phyloP scores from a whole-genome alignment of 2,113 vertebrate species.

The Neolamprologus falcicula region DNA sequence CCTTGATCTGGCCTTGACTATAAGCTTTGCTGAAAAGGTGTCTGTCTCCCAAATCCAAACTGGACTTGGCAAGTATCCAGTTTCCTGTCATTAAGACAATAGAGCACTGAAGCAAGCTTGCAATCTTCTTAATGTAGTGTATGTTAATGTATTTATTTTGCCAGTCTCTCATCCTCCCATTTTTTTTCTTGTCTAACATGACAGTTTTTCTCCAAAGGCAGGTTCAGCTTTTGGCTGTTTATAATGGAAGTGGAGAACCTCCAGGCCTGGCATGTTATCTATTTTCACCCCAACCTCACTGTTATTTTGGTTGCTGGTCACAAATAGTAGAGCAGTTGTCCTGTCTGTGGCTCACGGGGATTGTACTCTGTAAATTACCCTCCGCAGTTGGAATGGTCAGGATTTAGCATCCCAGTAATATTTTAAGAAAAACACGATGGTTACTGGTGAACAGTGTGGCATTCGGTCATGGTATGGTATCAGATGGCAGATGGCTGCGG shows the following conservation, averaged over 20 bases:
- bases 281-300: slow-evolving; percentile 20
- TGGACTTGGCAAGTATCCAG: background rate
- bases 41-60: background rate
- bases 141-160: background rate
- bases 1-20: background rate
- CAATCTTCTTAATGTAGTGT: background rate
- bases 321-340: slow-evolving; percentile 64
- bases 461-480: background rate
- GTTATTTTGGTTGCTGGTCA: slow-evolving; percentile 57
- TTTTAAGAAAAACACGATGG: background rate
- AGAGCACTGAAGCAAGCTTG: background rate
- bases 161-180: background rate
- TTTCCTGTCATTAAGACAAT: background rate
- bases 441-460: background rate
- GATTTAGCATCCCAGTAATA: background rate
- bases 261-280: background rate
- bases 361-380: slow-evolving; percentile 2
- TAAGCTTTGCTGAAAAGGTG: background rate
- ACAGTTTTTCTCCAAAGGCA: background rate
- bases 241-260: background rate
- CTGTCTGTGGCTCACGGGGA: slow-evolving; percentile 1
- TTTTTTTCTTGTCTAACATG: background rate
- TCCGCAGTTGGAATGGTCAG: background rate
- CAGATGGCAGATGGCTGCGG: background rate
- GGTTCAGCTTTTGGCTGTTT: background rate